phyloP scores from a whole-genome alignment of 2,888 invertebrate genomes.

The Drosophila neutralis region DNA sequence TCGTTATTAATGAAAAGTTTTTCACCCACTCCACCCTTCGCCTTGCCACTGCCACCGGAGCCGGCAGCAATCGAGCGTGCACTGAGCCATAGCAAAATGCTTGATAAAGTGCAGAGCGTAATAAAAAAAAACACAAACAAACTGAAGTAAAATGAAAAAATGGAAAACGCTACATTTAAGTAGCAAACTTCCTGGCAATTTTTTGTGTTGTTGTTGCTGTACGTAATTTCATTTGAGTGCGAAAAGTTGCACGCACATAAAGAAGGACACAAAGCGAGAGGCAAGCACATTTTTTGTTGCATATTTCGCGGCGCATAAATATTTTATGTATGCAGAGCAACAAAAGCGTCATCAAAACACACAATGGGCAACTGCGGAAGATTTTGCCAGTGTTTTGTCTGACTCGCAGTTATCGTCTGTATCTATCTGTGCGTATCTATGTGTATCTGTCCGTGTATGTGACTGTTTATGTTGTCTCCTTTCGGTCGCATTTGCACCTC shows the following conservation, averaged over 20 bases:
- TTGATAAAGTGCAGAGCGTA: conserved; percentile 80
- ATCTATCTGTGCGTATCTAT: conserved; percentile 3
- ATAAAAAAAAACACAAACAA: conserved; percentile 43
- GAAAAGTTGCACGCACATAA: conserved; percentile 77
- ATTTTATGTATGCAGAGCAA: conserved; percentile 76
- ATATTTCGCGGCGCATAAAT: conserved; percentile 76
- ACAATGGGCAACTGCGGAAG: conserved; percentile 36
- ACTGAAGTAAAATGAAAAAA: conserved; percentile 26
- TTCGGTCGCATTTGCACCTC: conserved; percentile 71
- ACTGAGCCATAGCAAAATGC: conserved; percentile 81
- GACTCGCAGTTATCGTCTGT: conserved; percentile 1
- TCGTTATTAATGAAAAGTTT: conserved; percentile 85
- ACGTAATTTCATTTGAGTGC: conserved; percentile 82
- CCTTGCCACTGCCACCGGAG: conserved; percentile 2
- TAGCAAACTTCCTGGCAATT: conserved; percentile 63
- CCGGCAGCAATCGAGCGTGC: conserved; percentile 74
- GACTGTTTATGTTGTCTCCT: conserved; percentile 46
- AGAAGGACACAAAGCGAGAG: conserved; percentile 9
- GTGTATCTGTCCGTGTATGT: conserved; percentile 7
- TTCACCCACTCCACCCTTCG: conserved; percentile 33
- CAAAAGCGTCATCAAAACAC: conserved; percentile 71
- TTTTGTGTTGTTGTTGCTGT: conserved; percentile 33
- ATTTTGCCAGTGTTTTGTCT: conserved; percentile 43
- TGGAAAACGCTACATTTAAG: conserved; percentile 73
- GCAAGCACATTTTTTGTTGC: conserved; percentile 63